These are phyloP conservation scores for Anguilla rostrata DNA, from an alignment of 2,113 vertebrate genomes.

Conservation along the genomic window DNA sequence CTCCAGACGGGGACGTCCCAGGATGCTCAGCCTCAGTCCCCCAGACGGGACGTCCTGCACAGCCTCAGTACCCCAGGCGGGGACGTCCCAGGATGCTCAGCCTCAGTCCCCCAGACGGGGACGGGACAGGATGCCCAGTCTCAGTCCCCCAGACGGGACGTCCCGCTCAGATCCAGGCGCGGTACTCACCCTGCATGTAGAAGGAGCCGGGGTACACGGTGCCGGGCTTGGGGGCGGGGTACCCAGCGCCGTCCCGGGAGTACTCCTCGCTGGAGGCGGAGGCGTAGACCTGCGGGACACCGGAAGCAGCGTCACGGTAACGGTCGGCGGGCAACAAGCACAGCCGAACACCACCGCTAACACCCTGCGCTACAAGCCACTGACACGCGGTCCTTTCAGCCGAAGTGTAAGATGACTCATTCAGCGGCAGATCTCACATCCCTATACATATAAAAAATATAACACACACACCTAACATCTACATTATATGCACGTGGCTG, in stretches of 20 bases:
- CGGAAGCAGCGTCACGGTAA: background rate
- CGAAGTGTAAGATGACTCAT: no score
- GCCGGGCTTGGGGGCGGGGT: conserved; percentile 80
- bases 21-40: no score
- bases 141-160: no score
- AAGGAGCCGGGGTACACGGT: conserved; percentile 88
- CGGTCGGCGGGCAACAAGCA: background rate
- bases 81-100: no score
- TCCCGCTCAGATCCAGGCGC: no score
- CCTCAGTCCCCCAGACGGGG: no score
- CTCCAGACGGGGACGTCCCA: no score
- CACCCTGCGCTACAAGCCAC: no score
- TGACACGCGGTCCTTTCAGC: background rate
- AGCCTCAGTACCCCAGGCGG: no score
- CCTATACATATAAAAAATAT: background rate
- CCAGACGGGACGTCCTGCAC: no score
- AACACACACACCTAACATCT: background rate
- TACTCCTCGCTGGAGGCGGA: conserved; percentile 93
- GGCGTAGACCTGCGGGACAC: conserved; percentile 83
- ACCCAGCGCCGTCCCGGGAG: conserved; percentile 80
- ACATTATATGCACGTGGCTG: background rate
- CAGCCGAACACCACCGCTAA: background rate
- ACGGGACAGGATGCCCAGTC: no score
- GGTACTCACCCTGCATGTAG: conserved; percentile 85
- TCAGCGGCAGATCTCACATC: background rate